phyloP scores from a whole-genome alignment of 2,113 vertebrate species.

The Hippocampus guttulatus region DNA sequence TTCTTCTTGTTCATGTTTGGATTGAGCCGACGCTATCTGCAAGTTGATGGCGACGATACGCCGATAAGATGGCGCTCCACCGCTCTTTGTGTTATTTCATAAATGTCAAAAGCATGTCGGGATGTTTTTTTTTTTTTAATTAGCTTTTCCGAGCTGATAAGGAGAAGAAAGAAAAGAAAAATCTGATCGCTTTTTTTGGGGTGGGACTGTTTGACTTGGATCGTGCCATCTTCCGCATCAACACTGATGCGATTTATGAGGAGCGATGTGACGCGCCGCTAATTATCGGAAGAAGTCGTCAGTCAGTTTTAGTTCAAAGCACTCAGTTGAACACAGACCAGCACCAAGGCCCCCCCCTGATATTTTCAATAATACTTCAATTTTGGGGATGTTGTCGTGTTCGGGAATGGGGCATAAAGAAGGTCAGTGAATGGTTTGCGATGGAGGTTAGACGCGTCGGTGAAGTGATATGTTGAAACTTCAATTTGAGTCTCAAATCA shows the following conservation, averaged over 20 bases:
- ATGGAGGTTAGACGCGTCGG: too few species aligned
- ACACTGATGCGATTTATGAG: background rate
- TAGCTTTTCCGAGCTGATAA: background rate
- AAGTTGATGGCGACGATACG: background rate
- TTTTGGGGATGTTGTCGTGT: too few species aligned
- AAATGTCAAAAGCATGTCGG: constrained; percentile 5
- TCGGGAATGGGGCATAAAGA: too few species aligned
- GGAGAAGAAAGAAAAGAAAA: background rate
- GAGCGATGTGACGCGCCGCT: background rate
- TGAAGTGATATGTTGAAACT: too few species aligned
- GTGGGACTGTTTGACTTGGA: background rate
- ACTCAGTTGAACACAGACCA: background rate
- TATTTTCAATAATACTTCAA: too few species aligned
- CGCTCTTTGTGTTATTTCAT: background rate
- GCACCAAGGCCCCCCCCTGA: too few species aligned
- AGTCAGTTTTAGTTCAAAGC: background rate
- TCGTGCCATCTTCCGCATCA: background rate
- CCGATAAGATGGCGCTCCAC: background rate
- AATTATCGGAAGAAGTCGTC: background rate
- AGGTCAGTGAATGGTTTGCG: too few species aligned
- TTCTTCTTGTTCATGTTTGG: background rate
- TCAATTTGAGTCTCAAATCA: too few species aligned
- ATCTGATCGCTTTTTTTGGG: background rate
- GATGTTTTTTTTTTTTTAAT: constrained; percentile 2
- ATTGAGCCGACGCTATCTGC: background rate